Base-by-base conservation (phyloP, 2,113 vertebrate genomes). In the Pterocles orientalis region DNA sequence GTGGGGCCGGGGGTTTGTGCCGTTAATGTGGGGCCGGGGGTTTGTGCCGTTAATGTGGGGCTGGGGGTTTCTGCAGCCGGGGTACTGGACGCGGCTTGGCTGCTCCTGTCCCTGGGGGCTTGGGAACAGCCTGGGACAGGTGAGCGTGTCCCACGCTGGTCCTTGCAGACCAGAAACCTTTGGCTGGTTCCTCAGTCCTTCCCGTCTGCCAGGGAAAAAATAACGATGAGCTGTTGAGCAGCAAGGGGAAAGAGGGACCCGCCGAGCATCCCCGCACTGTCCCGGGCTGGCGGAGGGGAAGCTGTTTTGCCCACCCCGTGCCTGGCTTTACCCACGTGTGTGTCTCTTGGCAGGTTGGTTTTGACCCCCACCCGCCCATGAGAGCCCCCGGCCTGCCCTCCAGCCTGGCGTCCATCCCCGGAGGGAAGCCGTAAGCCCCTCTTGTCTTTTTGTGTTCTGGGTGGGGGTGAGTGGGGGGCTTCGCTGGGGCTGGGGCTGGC, bases 351-450 rank as follows among this genome's bases (percentile, higher is more conserved):
- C 96, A 99, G 99, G 98, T 99, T 9, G 99, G 99, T 6, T 99
- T 99, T 33, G 99, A 99, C 95, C 99, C 99, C 3, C 99, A 99
- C 72, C 98, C 98, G 0, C 98, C 99, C 6, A 99, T 99, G 99
- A 97, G 99, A 96, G 98, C 99, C 76, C 98, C 99, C 0, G 99
- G 99, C 34, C 98, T 99, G 77, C 98, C 99, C 62, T 98, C 99
- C 6, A 98, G 99, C 96, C 98, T 99, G 53, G 98, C 99, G 0
- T 99, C 99, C 91, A 99, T 99, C 94, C 99, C 99, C 4, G 99
- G 99, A 29, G 99, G 99, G 87, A 99, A 99, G 95, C 99, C 99
- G 99, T 99, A 97, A 99, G 99, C 96, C 8, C 5, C 3, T 15
- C 68, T 31, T 9, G 41, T 51, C 4, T 39, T 14, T 1, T 6